Evolutionary conservation across 2,888 invertebrate genomes (phyloP), one percentile per base, ranked within the genome.

Genomic region (Microctonus brassicae): DNA sequence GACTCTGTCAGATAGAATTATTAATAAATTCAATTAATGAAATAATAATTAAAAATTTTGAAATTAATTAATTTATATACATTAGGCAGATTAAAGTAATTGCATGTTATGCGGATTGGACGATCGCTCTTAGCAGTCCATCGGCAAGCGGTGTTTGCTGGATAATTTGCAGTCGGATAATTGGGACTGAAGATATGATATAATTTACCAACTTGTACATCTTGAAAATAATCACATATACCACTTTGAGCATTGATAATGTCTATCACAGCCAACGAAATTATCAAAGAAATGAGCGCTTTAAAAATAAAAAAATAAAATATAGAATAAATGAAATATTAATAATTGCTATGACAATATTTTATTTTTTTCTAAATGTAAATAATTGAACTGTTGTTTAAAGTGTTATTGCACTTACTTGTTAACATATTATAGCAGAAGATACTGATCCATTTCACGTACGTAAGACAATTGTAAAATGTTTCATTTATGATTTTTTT

Each of bases 41-140:
- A n/a, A n/a, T n/a, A n/a, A n/a, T n/a, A n/a, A n/a, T n/a, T n/a
- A n/a, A n/a, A n/a, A 22, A 17, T 10, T 10, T 10, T n/a, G 2
- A n/a, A 20, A 13, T 10, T 13, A 4, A 47, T 47, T 7, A 17
- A 20, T 47, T 4, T 24, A 55, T 22, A 83, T 85, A 91, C 91
- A 78, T 82, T 65, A 1, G 91, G 91, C 26, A 92, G 10, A 1
- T 81, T 61, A 3, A 92, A 84, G 1, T 85, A 84, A 0, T 84
- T 75, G 22, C 62, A 62, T 39, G n/a, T 83, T 10, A 91, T 62
- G 47, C 73, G 70, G 1, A 86, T 34, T 1, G 76, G 75, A n/a
- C 76, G 65, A 1, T 87, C 82, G 72, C 90, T 90, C 65, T 84
- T 88, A 53, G 89, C 89, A 0, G 87, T 88, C 92, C 92, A 93